Conservation (phyloP, 2,888 invertebrate genomes). For the Nephrotoma appendiculata region DNA sequence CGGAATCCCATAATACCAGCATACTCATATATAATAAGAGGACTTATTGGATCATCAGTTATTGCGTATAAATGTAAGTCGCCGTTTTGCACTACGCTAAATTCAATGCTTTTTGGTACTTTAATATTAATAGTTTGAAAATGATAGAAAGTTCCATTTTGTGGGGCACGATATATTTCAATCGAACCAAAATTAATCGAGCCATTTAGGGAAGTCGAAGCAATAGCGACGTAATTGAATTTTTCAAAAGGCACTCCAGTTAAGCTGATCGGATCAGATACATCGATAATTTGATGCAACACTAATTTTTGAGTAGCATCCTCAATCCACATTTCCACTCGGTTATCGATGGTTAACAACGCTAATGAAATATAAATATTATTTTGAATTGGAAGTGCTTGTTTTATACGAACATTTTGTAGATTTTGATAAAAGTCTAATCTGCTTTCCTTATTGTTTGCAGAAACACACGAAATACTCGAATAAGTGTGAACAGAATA, state of each 20-base stretch:
- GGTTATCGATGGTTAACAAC: not conserved
- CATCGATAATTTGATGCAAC: conserved; percentile 13
- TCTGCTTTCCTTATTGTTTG: not conserved
- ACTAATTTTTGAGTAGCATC: conserved; percentile 10
- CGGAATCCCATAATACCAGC: conserved; percentile 32
- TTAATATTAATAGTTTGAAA: conserved; percentile 29
- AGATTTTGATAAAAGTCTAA: not conserved
- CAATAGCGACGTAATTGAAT: conserved; percentile 18
- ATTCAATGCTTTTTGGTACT: conserved; percentile 26
- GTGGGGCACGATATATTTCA: conserved; percentile 20
- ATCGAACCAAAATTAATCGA: conserved; percentile 18
- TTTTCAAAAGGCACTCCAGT: conserved; percentile 12
- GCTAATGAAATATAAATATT: not conserved
- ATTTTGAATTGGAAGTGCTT: not conserved
- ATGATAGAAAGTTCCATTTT: not conserved
- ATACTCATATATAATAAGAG: conserved; percentile 31
- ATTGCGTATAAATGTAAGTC: conserved; percentile 33
- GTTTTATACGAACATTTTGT: not conserved
- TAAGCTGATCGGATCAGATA: conserved; percentile 18
- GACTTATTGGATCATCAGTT: conserved; percentile 25
- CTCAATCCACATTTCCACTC: conserved; percentile 17
- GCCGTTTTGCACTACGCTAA: conserved; percentile 26
- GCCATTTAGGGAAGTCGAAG: conserved; percentile 14
- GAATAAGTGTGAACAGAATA: not conserved
- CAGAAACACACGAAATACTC: not conserved